phyloP scores from a whole-genome alignment of 2,888 invertebrate genomes.

The Pammene fasciana region DNA sequence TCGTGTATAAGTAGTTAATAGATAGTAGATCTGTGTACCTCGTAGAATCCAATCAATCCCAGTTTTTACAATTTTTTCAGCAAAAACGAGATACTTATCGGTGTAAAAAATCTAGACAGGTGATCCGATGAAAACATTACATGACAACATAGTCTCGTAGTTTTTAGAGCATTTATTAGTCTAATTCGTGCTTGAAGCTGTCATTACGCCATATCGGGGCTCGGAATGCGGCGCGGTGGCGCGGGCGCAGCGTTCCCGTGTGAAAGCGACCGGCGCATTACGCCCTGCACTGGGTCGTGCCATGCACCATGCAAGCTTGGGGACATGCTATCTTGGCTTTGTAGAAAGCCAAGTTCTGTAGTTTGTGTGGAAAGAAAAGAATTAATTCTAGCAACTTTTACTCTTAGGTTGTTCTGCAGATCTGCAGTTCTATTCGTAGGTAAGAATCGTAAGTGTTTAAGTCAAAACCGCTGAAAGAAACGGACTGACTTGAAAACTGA shows the following conservation, averaged over 20 bases:
- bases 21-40: too few species aligned
- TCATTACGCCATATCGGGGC: conserved; percentile 31
- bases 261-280: conserved; percentile 72
- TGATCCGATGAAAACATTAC: not conserved
- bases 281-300: conserved; percentile 70
- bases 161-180: conserved; percentile 15
- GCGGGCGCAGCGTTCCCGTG: conserved; percentile 73
- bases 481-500: too few species aligned
- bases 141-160: not conserved
- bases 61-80: too few species aligned
- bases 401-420: too few species aligned
- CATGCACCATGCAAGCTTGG: conserved; percentile 28
- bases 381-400: too few species aligned
- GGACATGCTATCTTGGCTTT: conserved; percentile 21
- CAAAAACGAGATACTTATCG: not conserved
- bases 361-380: too few species aligned
- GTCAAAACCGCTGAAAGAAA: too few species aligned
- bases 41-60: too few species aligned
- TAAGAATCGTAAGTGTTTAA: too few species aligned
- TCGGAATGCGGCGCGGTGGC: conserved; percentile 44
- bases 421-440: too few species aligned
- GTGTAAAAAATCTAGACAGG: conserved; percentile 1
- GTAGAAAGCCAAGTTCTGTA: not conserved
- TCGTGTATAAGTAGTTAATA: too few species aligned
- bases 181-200: conserved; percentile 23